Evolutionary conservation across 2,797 vertebrate species (phyloP), one percentile per base, ranked within the genome.

Genomic region (Ptychobarbus kaznakovi): DNA sequence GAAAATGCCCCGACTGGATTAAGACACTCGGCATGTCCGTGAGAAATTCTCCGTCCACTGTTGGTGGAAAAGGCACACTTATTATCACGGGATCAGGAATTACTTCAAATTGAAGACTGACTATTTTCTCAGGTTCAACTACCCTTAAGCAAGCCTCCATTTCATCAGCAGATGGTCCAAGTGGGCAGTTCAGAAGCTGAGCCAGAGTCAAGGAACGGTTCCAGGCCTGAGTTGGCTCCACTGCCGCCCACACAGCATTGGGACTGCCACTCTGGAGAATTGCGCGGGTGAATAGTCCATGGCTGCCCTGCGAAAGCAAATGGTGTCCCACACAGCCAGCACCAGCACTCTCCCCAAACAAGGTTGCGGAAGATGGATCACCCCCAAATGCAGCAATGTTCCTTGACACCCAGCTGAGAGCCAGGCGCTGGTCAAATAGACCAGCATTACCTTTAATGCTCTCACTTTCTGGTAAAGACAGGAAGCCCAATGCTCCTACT

Each of bases 291-390:
- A 98, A 98, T 66, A 97, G 91, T 13, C 89, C 83, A 16, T 95
- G 92, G 84, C 97, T 98, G 86, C 93, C 90, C 2, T 95, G 94
- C 53, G 96, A 98, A 82, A 99, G 92, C 65, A 99, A 84, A 82
- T 99, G 97, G 66, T 95, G 93, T 69, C 92, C 94, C 32, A 97
- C 95, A 68, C 95, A 96, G 35, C 84, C 96, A 0, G 96, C 92
- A 20, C 97, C 97, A 56, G 97, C 97, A 1, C 97, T 99, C 91
- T 98, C 97, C 73, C 97, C 97, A 91, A 99, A 99, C 77, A 99
- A 87, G 76, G 97, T 98, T 85, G 99, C 95, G 42, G 94, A 90
- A 2, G 87, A 94, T 70, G 96, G 92, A 90, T 97, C 96, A 8
- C 97, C 97, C 82, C 97, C 97, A 91, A 99, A 98, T 7, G 91